A percentile compares a stretch with the other conserved stretches of the same genome.
These are phyloP conservation scores for Petromus typicus DNA, from an alignment of 2,113 vertebrate genomes.

Conservation along the genomic window DNA sequence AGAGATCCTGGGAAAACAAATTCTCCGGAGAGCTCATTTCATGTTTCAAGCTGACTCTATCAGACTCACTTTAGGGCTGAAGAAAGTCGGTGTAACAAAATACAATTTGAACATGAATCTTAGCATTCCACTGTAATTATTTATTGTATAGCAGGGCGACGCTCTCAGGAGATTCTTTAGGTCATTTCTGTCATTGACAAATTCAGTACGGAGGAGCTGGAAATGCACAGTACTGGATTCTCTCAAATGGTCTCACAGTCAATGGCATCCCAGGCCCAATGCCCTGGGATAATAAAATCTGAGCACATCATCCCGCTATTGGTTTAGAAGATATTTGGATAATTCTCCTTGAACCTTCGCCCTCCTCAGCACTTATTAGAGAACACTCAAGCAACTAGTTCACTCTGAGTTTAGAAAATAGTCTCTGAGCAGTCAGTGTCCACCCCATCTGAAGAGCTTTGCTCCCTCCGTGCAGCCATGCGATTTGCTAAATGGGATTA, in stretches of 20 bases:
- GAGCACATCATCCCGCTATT: neutral
- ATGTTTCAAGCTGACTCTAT: constrained; percentile 57
- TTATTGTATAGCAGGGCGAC: constrained; percentile 47
- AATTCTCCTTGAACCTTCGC: constrained; percentile 37
- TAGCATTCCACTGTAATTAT: constrained; percentile 62
- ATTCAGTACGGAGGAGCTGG: neutral
- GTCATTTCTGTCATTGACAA: constrained; percentile 37
- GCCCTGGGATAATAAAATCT: neutral
- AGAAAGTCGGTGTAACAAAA: constrained; percentile 60
- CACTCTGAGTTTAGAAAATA: constrained; percentile 29
- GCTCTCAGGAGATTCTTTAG: neutral
- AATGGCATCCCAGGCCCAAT: neutral
- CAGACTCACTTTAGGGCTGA: constrained; percentile 34
- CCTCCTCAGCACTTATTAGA: neutral
- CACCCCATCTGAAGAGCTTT: neutral
- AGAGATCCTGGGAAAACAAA: constrained; percentile 76
- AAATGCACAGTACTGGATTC: neutral
- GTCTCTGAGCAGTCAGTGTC: neutral
- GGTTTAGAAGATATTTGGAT: constrained; percentile 8
- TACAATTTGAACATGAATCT: constrained; percentile 54
- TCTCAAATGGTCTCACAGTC: neutral
- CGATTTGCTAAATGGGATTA: neutral
- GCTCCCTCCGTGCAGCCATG: neutral
- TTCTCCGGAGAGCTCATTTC: constrained; percentile 56
- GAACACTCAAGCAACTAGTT: constrained; percentile 34